A percentile compares a stretch with the other conserved stretches of the same genome.
Evolutionary conservation across 2,888 invertebrate species (phyloP).

Genomic region (Drosophila bunnanda): DNA sequence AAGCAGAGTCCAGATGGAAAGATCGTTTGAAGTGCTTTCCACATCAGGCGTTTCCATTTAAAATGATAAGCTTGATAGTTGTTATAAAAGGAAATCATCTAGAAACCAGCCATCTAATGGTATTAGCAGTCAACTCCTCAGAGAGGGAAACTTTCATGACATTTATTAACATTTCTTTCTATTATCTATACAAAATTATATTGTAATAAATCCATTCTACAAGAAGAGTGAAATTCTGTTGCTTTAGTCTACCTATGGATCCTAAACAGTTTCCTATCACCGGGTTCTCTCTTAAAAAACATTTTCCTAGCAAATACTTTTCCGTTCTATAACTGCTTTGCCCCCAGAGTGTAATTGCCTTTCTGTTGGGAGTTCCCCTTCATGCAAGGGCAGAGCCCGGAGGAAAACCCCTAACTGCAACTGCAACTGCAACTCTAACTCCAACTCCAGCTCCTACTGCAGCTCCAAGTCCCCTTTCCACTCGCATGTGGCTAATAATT

Average conservation of each 20-base stretch:
- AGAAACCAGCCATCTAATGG: background rate
- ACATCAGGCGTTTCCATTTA: background rate
- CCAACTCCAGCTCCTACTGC: background rate
- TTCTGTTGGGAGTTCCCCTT: conserved; percentile 4
- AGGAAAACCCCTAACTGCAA: conserved; percentile 12
- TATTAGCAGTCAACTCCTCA: no score
- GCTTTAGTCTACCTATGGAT: no score
- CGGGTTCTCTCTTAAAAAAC: background rate
- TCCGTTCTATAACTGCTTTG: conserved; percentile 5
- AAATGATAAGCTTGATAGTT: background rate
- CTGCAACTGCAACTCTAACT: background rate
- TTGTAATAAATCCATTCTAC: background rate
- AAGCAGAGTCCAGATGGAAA: conserved; percentile 2
- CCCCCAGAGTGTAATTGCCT: background rate
- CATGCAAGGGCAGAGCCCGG: background rate
- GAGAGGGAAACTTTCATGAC: background rate
- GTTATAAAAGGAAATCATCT: background rate
- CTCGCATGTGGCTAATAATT: conserved; percentile 69
- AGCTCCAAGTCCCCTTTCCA: background rate
- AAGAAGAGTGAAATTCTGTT: background rate
- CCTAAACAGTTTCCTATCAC: background rate
- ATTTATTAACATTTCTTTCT: no score
- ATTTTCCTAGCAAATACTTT: background rate
- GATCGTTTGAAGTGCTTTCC: background rate
- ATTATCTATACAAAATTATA: background rate